Evolutionary conservation across 2,113 vertebrate species (phyloP), one percentile per base, ranked within the genome.

Genomic region (Cnemophilus loriae): DNA sequence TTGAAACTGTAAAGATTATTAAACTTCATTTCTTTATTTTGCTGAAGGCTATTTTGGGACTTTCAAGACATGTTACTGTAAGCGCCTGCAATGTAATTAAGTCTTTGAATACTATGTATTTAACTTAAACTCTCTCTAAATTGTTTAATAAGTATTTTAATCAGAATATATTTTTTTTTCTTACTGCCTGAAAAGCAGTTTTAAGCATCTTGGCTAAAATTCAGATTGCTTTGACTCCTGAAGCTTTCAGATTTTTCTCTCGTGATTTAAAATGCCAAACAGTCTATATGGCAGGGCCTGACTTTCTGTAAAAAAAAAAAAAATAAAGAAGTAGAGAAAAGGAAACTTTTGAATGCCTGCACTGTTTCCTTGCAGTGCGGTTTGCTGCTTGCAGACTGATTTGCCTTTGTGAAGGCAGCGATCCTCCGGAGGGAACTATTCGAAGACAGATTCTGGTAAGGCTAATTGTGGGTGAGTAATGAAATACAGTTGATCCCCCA

Each of bases 401-500:
- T 23, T 97, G 84, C 93, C 97, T 98, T 90, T 98, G 97, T 97
- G 98, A 98, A 67, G 86, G 93, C 71, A 96, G 95, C 6, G 80
- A 97, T 97, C 98, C 98, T 96, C 93, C 97, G 7, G 98, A 99
- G 97, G 98, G 96, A 95, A 56, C 91, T 73, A 75, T 99, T 56
- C 98, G 95, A 96, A 99, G 98, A 82, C 98, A 98, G 92, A 98
- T 99, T 95, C 94, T 98, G 98, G 99, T 99, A 98, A 98, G 98
- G 63, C 80, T 93, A 26, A 39, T 60, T 63, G 57, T 68, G 47
- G 89, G 37, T 93, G 78, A 92, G 57, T 69, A 64, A 13, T 57
- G n/a, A 74, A 77, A 10, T 74, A 75, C 52, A 71, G 33, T 52
- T 59, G 56, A 50, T 90, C 37, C 79, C 55, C 35, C 81, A 41